A percentile compares a stretch with the other conserved stretches of the same genome.
Evolutionary conservation across 2,113 vertebrate species (phyloP).

Genomic region (Protobothrops flavoviridis): DNA sequence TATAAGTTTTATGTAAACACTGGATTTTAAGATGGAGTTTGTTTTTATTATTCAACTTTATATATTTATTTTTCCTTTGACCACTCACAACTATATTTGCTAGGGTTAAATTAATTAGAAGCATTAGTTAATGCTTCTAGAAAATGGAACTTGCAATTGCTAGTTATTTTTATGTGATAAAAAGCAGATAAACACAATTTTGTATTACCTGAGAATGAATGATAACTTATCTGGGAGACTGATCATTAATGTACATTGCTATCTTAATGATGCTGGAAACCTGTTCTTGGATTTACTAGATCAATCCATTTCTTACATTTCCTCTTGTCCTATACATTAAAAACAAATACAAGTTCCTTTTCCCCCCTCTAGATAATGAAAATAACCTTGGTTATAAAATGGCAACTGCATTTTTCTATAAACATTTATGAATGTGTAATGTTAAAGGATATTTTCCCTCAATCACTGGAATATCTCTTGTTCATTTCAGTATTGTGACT

Average conservation of each 20-base stretch:
- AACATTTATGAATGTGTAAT: not conserved
- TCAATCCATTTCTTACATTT: constrained; percentile 13
- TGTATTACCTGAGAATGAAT: constrained; percentile 1
- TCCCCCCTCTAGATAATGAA: not conserved
- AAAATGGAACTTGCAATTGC: not conserved
- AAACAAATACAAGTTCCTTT: not conserved
- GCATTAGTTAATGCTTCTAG: constrained; percentile 2
- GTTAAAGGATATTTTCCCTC: not conserved
- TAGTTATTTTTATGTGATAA: constrained; percentile 41
- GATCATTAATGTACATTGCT: constrained; percentile 5
- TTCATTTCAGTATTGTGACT: not conserved
- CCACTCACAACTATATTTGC: not conserved
- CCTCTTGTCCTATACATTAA: not conserved
- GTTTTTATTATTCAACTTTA: not conserved
- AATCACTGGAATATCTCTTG: not conserved
- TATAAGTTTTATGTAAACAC: not conserved
- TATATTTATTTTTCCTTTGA: not conserved
- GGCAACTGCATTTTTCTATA: constrained; percentile 3
- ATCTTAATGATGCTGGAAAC: not conserved
- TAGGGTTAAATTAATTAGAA: not conserved
- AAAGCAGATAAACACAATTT: constrained; percentile 13
- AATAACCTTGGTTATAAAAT: not conserved
- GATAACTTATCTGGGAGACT: not conserved
- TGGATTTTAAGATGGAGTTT: not conserved
- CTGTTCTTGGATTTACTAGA: not conserved